These are phyloP conservation scores for Pterobdella sp. DNA, from an alignment of 2,888 invertebrate genomes.

Conservation along the genomic window DNA sequence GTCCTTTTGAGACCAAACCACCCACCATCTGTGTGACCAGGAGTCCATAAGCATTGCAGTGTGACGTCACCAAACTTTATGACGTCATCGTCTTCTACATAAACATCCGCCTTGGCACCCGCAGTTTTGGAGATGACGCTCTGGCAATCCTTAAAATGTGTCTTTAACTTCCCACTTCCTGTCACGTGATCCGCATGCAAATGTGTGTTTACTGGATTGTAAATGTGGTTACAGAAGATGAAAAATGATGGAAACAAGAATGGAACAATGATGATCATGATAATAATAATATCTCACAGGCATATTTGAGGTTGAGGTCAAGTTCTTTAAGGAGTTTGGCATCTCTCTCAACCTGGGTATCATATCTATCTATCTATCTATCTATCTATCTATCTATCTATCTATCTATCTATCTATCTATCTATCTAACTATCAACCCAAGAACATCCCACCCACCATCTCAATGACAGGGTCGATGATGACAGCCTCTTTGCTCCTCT, in stretches of 20 bases:
- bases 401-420: too few relatives aligned
- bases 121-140: conserved; percentile 77
- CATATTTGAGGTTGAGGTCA: conserved; percentile 51
- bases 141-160: conserved; percentile 61
- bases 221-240: background rate
- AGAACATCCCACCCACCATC: too few relatives aligned
- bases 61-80: conserved; percentile 67
- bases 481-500: conserved; percentile 66
- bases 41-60: conserved; percentile 65
- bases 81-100: conserved; percentile 65
- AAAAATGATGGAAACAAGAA: background rate
- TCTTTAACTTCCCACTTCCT: conserved; percentile 79
- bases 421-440: too few relatives aligned
- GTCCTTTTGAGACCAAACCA: too few relatives aligned
- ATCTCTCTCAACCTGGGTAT: conserved; percentile 53
- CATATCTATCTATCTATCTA: too few relatives aligned
- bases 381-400: too few relatives aligned
- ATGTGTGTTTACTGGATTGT: conserved; percentile 79
- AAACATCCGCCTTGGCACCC: conserved; percentile 75
- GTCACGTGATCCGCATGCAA: conserved; percentile 98
- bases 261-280: background rate
- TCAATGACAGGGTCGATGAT: conserved; percentile 87
- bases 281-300: conserved; percentile 40
- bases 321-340: conserved; percentile 48
- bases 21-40: conserved; percentile 79